These are phyloP conservation scores for Diorhabda carinulata DNA, from an alignment of 1,140 invertebrate species.

Conservation along the genomic window DNA sequence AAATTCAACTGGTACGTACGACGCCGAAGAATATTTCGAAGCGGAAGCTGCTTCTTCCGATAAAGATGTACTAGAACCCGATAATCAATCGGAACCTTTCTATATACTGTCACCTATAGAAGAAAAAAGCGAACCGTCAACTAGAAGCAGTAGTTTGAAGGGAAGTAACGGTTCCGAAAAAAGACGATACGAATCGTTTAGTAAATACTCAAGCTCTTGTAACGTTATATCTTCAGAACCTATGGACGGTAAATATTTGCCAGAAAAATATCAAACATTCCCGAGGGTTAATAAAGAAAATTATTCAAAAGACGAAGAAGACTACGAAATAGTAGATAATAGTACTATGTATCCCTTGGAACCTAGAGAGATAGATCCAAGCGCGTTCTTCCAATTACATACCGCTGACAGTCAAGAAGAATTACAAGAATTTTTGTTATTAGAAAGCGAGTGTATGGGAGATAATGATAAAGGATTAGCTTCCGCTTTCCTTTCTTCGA, in stretches of 20 bases:
- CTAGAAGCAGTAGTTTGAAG: constrained; percentile 48
- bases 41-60: neutral
- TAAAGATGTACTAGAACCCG: neutral
- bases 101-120: constrained; percentile 55
- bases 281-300: constrained; percentile 48
- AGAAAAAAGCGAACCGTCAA: constrained; percentile 57
- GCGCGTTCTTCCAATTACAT: constrained; percentile 56
- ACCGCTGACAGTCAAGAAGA: constrained; percentile 62
- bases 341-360: constrained; percentile 54
- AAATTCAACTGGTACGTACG: constrained; percentile 20
- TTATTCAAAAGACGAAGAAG: constrained; percentile 15
- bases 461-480: constrained; percentile 49
- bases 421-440: constrained; percentile 61
- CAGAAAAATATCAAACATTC: constrained; percentile 54
- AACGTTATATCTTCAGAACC: constrained; percentile 36
- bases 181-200: constrained; percentile 21
- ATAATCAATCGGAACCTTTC: constrained; percentile 26
- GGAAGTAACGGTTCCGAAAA: constrained; percentile 37
- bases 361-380: constrained; percentile 58
- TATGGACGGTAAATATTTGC: constrained; percentile 33
- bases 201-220: constrained; percentile 39
- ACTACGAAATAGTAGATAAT: constrained; percentile 37
- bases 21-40: neutral
- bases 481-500: constrained; percentile 45
- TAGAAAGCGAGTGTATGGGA: constrained; percentile 61